Evolutionary conservation across 2,797 vertebrate species (phyloP), one percentile per base, ranked within the genome.

Genomic region (Rostrhamus sociabilis): DNA sequence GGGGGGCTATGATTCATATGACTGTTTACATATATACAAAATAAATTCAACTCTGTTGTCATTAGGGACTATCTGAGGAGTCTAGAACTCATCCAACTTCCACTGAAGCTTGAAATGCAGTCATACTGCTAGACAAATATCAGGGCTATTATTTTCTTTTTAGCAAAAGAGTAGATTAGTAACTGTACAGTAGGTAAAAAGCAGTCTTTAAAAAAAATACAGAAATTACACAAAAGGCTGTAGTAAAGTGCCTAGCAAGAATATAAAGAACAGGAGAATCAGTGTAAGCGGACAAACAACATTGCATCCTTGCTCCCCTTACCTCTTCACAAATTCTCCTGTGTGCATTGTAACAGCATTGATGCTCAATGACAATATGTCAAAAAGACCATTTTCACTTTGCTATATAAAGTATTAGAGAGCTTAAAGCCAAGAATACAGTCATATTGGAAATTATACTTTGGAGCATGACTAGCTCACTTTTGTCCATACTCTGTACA

Each of bases 171-270:
- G 52, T 91, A 92, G 67, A 89, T 89, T 90, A 95, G 60, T 83
- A 93, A 95, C 94, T 95, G 92, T 96, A 96, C 94, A 97, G 53
- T 89, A 94, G 86, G 53, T 95, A 97, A 92, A 96, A 96, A 95
- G 83, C 77, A 77, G 45, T 94, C 64, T 64, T 96, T 86, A 73
- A 95, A 93, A 94, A 96, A 95, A 94, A 89, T 55, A 93, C 93
- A 87, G 90, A 38, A 85, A 43, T 92, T 79, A 82, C 92, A 90
- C 43, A 76, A 90, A 92, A 95, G 74, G 81, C 90, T 92, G 72
- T 92, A 96, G 74, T 95, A 96, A 97, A 96, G 94, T 96, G 95
- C 94, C 90, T 86, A 92, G 89, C 94, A 92, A 91, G 53, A 85
- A 89, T 93, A 91, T 55, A 90, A 92, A 91, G 62, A 72, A 62